A percentile compares a stretch with the other conserved stretches of the same genome.
Evolutionary conservation across 2,113 vertebrate genomes (phyloP).

Genomic region (Azemiops feae): DNA sequence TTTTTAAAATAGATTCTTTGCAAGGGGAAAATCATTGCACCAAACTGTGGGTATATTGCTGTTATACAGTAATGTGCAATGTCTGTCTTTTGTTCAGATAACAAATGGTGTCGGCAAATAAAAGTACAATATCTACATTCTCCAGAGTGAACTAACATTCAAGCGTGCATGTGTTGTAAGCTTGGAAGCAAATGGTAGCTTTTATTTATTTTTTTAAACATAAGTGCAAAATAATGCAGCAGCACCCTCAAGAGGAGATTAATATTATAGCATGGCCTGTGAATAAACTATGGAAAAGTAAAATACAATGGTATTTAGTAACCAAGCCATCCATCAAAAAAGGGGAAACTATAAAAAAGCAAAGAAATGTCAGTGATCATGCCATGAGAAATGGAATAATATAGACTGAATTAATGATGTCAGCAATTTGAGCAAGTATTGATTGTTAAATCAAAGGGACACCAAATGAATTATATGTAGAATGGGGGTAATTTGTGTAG

Average conservation of each 20-base stretch:
- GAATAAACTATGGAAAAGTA: not conserved
- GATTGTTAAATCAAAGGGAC: conserved; percentile 45
- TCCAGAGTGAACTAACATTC: conserved; percentile 36
- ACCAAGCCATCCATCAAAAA: conserved; percentile 27
- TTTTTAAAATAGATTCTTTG: not conserved
- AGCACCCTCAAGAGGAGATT: conserved; percentile 69
- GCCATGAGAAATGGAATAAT: conserved; percentile 57
- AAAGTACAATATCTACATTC: conserved; percentile 29
- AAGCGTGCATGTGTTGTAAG: conserved; percentile 8
- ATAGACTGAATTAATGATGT: conserved; percentile 57
- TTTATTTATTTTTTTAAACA: fast-evolving
- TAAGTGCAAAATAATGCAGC: conserved; percentile 52
- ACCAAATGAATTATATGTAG: conserved; percentile 55
- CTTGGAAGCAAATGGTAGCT: not conserved
- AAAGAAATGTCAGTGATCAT: conserved; percentile 49
- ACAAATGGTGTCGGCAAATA: conserved; percentile 37
- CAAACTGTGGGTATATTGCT: conserved; percentile 14
- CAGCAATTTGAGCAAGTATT: conserved; percentile 54
- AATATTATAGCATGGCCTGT: conserved; percentile 47
- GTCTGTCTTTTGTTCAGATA: conserved; percentile 39
- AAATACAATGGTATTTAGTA: not conserved
- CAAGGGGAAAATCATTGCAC: not conserved
- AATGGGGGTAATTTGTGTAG: conserved; percentile 32
- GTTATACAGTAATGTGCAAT: conserved; percentile 10
- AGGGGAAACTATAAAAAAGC: conserved; percentile 28